Conservation (phyloP, 1,140 invertebrate species). For the Musca domestica region DNA sequence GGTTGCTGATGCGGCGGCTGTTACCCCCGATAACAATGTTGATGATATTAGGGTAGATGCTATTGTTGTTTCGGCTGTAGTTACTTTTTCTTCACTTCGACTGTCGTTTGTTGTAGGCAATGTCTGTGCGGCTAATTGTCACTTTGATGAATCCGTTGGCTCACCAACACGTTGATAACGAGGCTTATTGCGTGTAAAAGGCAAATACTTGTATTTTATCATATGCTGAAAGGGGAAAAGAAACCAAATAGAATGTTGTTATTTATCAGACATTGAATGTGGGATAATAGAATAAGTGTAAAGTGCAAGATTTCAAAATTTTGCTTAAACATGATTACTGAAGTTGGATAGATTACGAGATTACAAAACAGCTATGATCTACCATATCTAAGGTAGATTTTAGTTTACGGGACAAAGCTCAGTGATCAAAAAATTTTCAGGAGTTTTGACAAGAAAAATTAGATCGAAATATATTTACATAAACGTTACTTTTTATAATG, state of each 20-base stretch:
- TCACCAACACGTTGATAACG: conserved; percentile 74
- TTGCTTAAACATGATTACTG: too few species aligned
- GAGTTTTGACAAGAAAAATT: too few species aligned
- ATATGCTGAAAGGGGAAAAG: conserved; percentile 82
- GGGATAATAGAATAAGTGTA: too few species aligned
- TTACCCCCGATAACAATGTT: conserved; percentile 12
- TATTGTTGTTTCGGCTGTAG: conserved; percentile 15
- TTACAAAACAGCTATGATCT: too few species aligned
- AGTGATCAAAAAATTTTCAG: too few species aligned
- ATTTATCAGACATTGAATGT: conserved; percentile 19
- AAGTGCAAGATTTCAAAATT: too few species aligned
- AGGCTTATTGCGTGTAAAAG: conserved; percentile 97
- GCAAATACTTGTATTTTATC: conserved; percentile 98
- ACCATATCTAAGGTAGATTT: too few species aligned
- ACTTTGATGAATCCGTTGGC: conserved; percentile 47
- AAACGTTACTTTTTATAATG: too few species aligned
- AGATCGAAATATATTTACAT: too few species aligned
- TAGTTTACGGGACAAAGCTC: too few species aligned
- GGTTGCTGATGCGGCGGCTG: conserved; percentile 22
- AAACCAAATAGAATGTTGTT: conserved; percentile 22
- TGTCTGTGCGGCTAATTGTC: conserved; percentile 56
- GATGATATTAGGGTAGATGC: conserved; percentile 27
- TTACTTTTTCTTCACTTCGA: conserved; percentile 26
- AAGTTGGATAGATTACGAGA: too few species aligned
- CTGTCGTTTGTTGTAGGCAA: conserved; percentile 39